A percentile compares a stretch with the other conserved stretches of the same genome.
Evolutionary conservation across 2,113 vertebrate genomes (phyloP).

Genomic region (Peucedramus taeniatus): DNA sequence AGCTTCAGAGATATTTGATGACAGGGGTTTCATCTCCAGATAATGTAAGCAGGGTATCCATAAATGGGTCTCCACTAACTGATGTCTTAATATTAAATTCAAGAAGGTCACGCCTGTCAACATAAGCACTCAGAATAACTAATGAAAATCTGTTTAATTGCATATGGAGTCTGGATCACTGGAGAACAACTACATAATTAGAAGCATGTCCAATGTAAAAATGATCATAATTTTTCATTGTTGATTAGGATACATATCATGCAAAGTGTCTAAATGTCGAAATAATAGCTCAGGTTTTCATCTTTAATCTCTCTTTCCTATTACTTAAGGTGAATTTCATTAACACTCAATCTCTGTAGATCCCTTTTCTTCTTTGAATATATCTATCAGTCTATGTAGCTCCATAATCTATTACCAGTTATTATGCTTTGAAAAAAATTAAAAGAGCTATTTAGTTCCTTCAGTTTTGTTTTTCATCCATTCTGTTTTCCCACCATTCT

Average conservation of each 20-base stretch:
- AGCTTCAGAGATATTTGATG: background rate
- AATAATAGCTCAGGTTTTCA: background rate
- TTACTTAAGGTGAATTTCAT: background rate
- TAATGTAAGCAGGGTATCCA: background rate
- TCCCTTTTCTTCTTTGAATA: background rate
- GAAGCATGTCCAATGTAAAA: background rate
- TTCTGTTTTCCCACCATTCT: background rate
- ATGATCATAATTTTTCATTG: background rate
- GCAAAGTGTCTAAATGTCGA: background rate
- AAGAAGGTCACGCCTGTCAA: conserved; percentile 19
- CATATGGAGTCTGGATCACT: background rate
- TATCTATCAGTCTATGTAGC: background rate
- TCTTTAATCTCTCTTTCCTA: background rate
- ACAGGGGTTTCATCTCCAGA: background rate
- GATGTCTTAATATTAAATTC: conserved; percentile 34
- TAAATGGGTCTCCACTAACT: background rate
- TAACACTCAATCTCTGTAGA: background rate
- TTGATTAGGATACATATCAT: background rate
- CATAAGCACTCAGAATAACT: background rate
- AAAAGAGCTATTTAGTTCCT: background rate
- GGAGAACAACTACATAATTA: conserved; percentile 12
- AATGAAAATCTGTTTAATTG: conserved; percentile 32
- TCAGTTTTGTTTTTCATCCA: background rate
- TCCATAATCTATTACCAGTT: background rate
- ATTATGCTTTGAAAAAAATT: background rate